These are phyloP conservation scores for Lithobates sylvaticus DNA, from an alignment of 2,797 vertebrate genomes.

Conservation along the genomic window DNA sequence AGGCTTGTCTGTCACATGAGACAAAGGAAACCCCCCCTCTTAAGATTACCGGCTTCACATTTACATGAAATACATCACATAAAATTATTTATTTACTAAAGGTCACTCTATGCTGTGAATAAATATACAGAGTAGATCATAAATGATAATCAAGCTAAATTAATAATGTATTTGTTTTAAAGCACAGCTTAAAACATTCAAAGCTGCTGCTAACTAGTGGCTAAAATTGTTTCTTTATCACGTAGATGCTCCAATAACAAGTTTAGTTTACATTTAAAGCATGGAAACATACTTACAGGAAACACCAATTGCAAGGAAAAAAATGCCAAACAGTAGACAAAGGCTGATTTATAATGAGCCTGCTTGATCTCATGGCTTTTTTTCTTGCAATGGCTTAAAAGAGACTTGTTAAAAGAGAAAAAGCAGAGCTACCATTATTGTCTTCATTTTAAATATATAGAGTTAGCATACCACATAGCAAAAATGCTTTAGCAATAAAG, in stretches of 20 bases:
- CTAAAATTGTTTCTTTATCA: not conserved
- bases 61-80: slow-evolving; percentile 4
- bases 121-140: not conserved
- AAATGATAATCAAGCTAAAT: not conserved
- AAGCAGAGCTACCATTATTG: no score
- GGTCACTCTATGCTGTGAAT: not conserved
- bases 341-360: not conserved
- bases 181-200: not conserved
- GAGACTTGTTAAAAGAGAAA: no score
- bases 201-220: not conserved
- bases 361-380: no score
- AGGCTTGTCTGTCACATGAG: not conserved
- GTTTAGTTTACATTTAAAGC: not conserved
- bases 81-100: not conserved
- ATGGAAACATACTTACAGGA: not conserved
- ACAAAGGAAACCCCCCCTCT: not conserved
- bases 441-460: no score
- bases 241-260: not conserved
- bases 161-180: slow-evolving; percentile 7
- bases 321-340: not conserved
- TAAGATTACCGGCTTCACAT: not conserved
- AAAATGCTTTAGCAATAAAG: no score
- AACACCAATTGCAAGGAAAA: not conserved
- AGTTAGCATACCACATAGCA: no score
- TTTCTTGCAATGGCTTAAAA: no score